A percentile compares a stretch with the other conserved stretches of the same genome.
These are phyloP conservation scores for Norana najaformis DNA, from an alignment of 2,888 invertebrate species.

Conservation along the genomic window DNA sequence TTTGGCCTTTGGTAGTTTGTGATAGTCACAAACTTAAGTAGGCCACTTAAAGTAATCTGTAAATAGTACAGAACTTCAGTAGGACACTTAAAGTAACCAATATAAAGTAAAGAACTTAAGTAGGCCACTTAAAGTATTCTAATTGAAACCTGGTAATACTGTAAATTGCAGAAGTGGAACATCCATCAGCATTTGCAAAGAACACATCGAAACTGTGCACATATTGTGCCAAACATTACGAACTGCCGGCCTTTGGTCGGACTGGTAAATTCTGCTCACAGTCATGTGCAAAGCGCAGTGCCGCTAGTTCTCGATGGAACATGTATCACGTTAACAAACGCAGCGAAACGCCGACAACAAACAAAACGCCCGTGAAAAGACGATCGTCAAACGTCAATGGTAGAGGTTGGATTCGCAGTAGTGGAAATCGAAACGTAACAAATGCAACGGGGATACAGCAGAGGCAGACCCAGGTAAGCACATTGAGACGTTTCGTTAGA, in stretches of 20 bases:
- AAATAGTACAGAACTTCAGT: no score
- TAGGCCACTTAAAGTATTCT: background rate
- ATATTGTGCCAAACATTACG: background rate
- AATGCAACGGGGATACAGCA: background rate
- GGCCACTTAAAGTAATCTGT: no score
- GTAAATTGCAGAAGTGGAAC: background rate
- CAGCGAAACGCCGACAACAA: background rate
- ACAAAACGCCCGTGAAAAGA: background rate
- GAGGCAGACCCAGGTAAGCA: background rate
- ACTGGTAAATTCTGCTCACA: constrained; percentile 71
- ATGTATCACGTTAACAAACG: constrained; percentile 25
- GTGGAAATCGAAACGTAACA: background rate
- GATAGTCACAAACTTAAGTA: no score
- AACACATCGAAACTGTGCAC: background rate
- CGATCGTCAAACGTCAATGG: constrained; percentile 14
- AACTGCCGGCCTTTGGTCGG: constrained; percentile 18
- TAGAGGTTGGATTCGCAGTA: constrained; percentile 7
- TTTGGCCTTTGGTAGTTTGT: no score
- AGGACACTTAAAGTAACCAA: no score
- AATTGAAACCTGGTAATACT: background rate
- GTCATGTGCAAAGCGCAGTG: constrained; percentile 70
- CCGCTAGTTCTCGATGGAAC: constrained; percentile 28
- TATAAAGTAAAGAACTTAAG: background rate
- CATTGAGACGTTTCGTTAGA: background rate
- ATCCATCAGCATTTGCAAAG: background rate